Base-by-base conservation (phyloP, 2,888 invertebrate species). In the Emmelina monodactyla region DNA sequence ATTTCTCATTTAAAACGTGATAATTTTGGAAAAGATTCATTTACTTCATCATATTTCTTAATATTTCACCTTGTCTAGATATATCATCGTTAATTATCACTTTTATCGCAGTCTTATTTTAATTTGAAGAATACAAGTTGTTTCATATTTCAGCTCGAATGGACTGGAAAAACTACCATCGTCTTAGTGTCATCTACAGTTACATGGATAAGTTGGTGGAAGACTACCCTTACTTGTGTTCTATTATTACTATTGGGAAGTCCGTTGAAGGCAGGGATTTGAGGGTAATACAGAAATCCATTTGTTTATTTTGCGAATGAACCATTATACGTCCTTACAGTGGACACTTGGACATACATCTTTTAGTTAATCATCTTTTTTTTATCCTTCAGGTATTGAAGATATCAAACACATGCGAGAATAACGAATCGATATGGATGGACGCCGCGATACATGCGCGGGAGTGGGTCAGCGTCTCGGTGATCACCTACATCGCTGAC, bases 401-500 rank as follows among this genome's bases (percentile, higher is more conserved):
- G 53, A 86, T 91, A 41, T 90, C 90, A 3, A 89, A 89, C 50
- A 88, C 89, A 3, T 72, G 82, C 16, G 49, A 65, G 0, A 64
- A 64, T 4, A 88, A 86, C 41, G 70, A 78, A 1, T 87, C 86
- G 1, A 78, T 91, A 9, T 91, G 90, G 89, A 65, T 89, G 28
- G 89, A 89, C 51, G 88, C 86, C 0, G 88, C 91, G 13, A 92
- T 93, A 46, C 94, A 94, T 51, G 91, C 93, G 0, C 83, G 96
- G 14, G 97, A 97, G 76, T 97, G 92, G 92, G 91, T 93, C 50
- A 88, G 89, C 29, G 87, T 89, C 0, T 89, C 92, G 0, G 83
- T 88, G 0, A 90, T 89, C 2, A 88, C 91, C 0, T 92, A 85
- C 59, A 76, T 92, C 25, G 86, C 91, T 12, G 84, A 91, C 53